These are phyloP conservation scores for Tarsius wallacei DNA, from an alignment of 2,797 vertebrate species.

Conservation along the genomic window DNA sequence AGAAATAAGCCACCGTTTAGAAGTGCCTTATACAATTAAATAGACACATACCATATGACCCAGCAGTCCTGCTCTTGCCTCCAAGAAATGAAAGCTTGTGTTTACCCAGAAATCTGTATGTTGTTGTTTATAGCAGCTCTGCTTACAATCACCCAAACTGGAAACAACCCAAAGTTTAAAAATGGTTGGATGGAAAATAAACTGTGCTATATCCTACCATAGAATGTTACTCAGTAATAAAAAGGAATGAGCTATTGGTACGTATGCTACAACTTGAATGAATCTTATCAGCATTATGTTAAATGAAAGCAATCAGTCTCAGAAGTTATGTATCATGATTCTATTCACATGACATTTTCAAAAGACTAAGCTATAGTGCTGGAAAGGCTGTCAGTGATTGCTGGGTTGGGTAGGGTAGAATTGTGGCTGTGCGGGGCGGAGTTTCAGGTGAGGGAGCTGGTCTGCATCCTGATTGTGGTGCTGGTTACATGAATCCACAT, in stretches of 20 bases:
- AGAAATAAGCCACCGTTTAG: neutral
- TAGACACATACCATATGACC: no score
- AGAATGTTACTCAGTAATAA: neutral
- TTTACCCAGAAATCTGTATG: neutral
- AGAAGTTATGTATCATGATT: rapidly evolving
- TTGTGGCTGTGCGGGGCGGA: rapidly evolving
- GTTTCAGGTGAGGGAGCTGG: rapidly evolving
- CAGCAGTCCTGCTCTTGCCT: neutral
- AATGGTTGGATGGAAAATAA: neutral
- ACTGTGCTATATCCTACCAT: rapidly evolving
- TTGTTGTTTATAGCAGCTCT: neutral
- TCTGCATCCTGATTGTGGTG: neutral
- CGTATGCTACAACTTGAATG: rapidly evolving
- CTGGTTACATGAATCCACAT: neutral
- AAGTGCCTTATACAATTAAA: neutral
- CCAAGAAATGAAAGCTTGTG: neutral
- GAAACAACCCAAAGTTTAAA: neutral
- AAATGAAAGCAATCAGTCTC: neutral
- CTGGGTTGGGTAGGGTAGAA: rapidly evolving
- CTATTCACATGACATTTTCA: rapidly evolving
- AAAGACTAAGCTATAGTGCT: rapidly evolving
- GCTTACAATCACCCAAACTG: neutral
- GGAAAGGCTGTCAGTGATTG: neutral
- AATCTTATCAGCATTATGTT: rapidly evolving
- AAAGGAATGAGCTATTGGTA: rapidly evolving